Evolutionary conservation across 2,888 invertebrate species (phyloP), one percentile per base, ranked within the genome.

Genomic region (Ectemnius lituratus): DNA sequence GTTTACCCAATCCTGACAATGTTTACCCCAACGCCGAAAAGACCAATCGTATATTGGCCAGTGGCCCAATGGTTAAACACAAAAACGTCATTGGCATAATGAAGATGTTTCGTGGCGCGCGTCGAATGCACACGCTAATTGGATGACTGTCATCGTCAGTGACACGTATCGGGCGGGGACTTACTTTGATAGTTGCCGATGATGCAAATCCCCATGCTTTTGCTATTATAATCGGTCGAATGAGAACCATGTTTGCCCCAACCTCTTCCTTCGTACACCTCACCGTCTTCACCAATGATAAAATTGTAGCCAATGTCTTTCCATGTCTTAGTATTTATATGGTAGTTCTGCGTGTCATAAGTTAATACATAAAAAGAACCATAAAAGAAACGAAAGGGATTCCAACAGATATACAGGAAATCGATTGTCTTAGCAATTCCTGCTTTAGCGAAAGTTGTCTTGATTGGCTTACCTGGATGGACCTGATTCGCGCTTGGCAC

Each of bases 141-240:
- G 23, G 23, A 23, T 23, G 23, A 3, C 2, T 23, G 23, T 23
- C 23, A 23, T 23, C 23, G 23, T 23, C 23, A 23, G 23, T 23
- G 23, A 23, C 23, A 23, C 23, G 23, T 23, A 3, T 37, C 37
- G 37, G 37, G 37, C 8, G 37, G 37, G 37, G 37, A 37, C 28
- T 88, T 92, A 80, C 90, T 72, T 4, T 92, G 93, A 75, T 94
- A 96, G 0, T 94, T 94, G 18, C 96, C 96, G 70, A 96, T 93
- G 81, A 95, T 93, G 20, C 94, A 95, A 23, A 96, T 94, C 16
- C 94, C 95, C 27, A 96, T 92, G 84, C 95, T 95, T 70, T 91
- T 92, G 8, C 88, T 88, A 85, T 96, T 96, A 86, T 94, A 95
- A 57, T 93, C 2, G 11, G n/a, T 5, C 0, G 88, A 72, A 70